These are phyloP conservation scores for Sinodicranocentrus sp. DNA, from an alignment of 2,888 invertebrate genomes.

Conservation along the genomic window DNA sequence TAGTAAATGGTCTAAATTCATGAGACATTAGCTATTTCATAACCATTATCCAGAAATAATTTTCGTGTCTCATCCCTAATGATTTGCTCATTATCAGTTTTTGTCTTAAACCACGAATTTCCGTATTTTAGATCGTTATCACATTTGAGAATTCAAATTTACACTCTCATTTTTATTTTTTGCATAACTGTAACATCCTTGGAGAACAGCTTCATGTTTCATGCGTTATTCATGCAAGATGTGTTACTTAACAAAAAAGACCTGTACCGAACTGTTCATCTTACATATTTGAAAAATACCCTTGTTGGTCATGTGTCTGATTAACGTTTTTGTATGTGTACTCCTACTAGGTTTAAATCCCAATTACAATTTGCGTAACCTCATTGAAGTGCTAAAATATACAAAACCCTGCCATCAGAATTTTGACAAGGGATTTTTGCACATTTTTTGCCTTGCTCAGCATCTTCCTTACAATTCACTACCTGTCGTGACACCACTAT, in stretches of 20 bases:
- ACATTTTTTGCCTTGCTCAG: slow-evolving; percentile 21
- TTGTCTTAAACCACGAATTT: not conserved
- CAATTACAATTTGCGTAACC: slow-evolving; percentile 4
- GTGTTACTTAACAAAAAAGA: not conserved
- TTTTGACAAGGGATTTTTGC: slow-evolving; percentile 4
- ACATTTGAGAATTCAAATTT: no score
- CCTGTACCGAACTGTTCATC: no score
- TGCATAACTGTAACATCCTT: not conserved
- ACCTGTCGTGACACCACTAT: no score
- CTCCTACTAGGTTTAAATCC: not conserved
- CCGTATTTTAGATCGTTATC: not conserved
- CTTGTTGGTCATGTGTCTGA: not conserved
- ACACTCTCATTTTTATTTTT: not conserved
- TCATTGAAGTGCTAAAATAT: slow-evolving; percentile 13
- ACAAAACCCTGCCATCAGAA: not conserved
- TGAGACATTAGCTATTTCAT: not conserved
- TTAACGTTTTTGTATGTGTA: not conserved
- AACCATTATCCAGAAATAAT: slow-evolving; percentile 1
- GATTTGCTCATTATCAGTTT: not conserved
- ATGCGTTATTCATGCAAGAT: not conserved
- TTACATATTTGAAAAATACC: no score
- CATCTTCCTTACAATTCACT: not conserved
- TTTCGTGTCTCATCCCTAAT: not conserved
- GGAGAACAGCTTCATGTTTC: not conserved
- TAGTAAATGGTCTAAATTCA: no score